Percentiles rank a stretch among this genome's conserved stretches.
phyloP scores from a whole-genome alignment of 2,113 vertebrate genomes.

The Romanogobio albipinnatus region DNA sequence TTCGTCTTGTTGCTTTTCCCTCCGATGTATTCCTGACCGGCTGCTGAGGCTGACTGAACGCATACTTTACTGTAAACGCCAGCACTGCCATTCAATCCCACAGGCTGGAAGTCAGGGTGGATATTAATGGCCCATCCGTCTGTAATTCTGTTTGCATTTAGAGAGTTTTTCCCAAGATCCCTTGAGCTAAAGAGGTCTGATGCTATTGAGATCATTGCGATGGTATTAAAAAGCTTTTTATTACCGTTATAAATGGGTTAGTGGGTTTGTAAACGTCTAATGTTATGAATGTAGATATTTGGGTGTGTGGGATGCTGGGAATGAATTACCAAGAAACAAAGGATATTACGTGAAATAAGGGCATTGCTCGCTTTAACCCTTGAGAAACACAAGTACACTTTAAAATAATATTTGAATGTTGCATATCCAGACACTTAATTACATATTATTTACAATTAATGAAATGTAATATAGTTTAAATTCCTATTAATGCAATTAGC shows the following conservation, averaged over 20 bases:
- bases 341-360: neutral
- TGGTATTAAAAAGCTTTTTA: neutral
- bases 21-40: conserved; percentile 70
- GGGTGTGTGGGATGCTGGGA: no score
- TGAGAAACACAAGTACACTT: no score
- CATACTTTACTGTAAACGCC: conserved; percentile 67
- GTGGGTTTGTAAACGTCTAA: neutral
- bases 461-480: no score
- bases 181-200: neutral
- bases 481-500: no score
- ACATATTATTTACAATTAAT: no score
- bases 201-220: neutral
- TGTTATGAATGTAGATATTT: neutral
- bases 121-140: conserved; percentile 72
- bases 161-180: conserved; percentile 52
- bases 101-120: conserved; percentile 62
- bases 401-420: no score
- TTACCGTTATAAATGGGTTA: neutral
- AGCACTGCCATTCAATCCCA: no score
- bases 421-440: no score
- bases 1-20: conserved; percentile 67
- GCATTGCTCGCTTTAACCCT: no score
- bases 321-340: neutral
- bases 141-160: conserved; percentile 67
- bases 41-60: conserved; percentile 63